Evolutionary conservation across 2,797 vertebrate genomes (phyloP).

Genomic region (Ptychadena robeensis): DNA sequence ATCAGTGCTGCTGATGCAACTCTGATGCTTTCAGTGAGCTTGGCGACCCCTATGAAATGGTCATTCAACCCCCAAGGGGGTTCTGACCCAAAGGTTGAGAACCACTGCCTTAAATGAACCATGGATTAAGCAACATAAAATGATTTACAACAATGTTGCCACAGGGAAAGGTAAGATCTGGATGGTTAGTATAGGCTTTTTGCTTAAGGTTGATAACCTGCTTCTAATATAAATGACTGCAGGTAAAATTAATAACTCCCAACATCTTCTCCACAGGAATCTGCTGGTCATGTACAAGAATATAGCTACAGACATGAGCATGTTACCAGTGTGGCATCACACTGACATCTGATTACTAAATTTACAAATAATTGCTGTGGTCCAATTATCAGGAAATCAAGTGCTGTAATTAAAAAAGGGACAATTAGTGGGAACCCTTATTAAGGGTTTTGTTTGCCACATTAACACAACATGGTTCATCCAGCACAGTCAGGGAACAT

Average conservation of each 20-base stretch:
- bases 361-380: conserved; percentile 99
- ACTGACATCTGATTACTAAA: conserved; percentile 85
- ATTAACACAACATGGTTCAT: conserved; percentile 54
- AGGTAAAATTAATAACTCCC: background rate
- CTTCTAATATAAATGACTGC: background rate
- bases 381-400: conserved; percentile 97
- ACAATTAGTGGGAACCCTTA: conserved; percentile 92
- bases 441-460: conserved; percentile 87
- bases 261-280: background rate
- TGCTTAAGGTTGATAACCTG: background rate
- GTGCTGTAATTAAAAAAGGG: conserved; percentile 96
- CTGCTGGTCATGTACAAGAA: conserved; percentile 18
- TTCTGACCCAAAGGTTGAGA: too few species aligned
- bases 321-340: conserved; percentile 66
- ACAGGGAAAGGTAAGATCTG: too few species aligned
- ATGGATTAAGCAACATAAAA: too few species aligned
- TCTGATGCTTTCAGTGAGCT: too few species aligned
- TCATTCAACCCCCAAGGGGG: too few species aligned
- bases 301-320: conserved; percentile 50
- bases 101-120: too few species aligned
- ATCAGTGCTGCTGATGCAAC: too few species aligned
- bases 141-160: too few species aligned
- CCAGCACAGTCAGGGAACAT: conserved; percentile 29
- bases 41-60: too few species aligned
- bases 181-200: background rate